Evolutionary conservation across 1,140 invertebrate genomes (phyloP).

Genomic region (Probaryconus sp.): DNA sequence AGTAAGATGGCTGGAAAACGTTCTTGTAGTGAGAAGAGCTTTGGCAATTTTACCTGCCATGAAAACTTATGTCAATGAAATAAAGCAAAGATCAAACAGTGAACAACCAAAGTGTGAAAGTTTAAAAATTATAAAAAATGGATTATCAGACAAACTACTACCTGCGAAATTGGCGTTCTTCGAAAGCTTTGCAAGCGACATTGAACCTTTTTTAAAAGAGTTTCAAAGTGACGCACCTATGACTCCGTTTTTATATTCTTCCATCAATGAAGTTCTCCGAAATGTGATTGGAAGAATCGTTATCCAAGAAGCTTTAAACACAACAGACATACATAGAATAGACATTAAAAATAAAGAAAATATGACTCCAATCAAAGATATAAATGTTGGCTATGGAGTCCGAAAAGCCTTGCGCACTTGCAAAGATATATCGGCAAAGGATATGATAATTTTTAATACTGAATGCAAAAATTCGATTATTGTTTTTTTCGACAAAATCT

Average conservation of each 20-base stretch:
- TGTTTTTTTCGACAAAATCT: too few relatives aligned
- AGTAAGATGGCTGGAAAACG: conserved; percentile 36
- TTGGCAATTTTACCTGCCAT: background rate
- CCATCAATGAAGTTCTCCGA: conserved; percentile 17
- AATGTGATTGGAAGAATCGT: conserved; percentile 5
- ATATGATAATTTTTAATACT: too few relatives aligned
- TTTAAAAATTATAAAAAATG: conserved; percentile 34
- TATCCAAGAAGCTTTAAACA: background rate
- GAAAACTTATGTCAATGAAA: background rate
- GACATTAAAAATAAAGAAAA: conserved; percentile 20
- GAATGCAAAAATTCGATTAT: too few relatives aligned
- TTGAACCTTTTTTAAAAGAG: conserved; percentile 47
- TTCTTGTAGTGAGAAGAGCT: conserved; percentile 17
- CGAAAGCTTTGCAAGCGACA: conserved; percentile 34
- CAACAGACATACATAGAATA: conserved; percentile 10
- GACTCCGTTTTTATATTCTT: conserved; percentile 37
- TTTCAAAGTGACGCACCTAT: conserved; percentile 50
- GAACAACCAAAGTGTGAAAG: conserved; percentile 16
- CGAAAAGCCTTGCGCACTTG: conserved; percentile 3
- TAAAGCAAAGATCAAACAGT: background rate
- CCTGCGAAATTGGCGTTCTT: conserved; percentile 51
- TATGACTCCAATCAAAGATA: conserved; percentile 18
- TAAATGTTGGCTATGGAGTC: conserved; percentile 20
- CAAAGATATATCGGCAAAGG: conserved; percentile 1
- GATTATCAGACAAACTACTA: conserved; percentile 34